These are phyloP conservation scores for Homarus gammarus DNA, from an alignment of 2,888 invertebrate species.

Conservation along the genomic window DNA sequence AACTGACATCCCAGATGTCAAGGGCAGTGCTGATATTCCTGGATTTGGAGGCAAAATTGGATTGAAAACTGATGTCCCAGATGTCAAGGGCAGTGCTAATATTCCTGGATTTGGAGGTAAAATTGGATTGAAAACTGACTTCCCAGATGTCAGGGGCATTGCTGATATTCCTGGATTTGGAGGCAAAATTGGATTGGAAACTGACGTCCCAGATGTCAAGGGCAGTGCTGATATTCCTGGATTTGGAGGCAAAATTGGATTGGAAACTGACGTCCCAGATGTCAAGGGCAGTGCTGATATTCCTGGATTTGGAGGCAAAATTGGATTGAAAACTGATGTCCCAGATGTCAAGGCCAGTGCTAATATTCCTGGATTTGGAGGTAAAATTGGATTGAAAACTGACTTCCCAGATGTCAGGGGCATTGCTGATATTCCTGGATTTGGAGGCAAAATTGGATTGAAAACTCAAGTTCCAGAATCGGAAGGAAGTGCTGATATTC, in stretches of 20 bases:
- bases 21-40: slow-evolving; percentile 1
- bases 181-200: neutral
- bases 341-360: neutral
- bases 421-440: slow-evolving; percentile 4
- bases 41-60: slow-evolving; percentile 44
- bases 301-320: slow-evolving; percentile 46
- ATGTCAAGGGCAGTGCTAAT: slow-evolving; percentile 15
- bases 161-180: slow-evolving; percentile 41
- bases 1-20: slow-evolving; percentile 28
- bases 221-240: slow-evolving; percentile 20
- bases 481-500: slow-evolving; percentile 4
- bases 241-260: slow-evolving; percentile 25
- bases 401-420: too few relatives aligned
- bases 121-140: slow-evolving; percentile 8
- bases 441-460: slow-evolving; percentile 6
- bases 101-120: slow-evolving; percentile 32
- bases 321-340: slow-evolving; percentile 15
- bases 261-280: slow-evolving; percentile 4
- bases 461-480: slow-evolving; percentile 35
- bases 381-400: neutral
- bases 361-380: slow-evolving; percentile 25
- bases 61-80: slow-evolving; percentile 11
- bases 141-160: neutral
- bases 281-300: neutral
- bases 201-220: neutral